These are phyloP conservation scores for Hylyphantes graminicola DNA, from an alignment of 1,140 invertebrate genomes.

Conservation along the genomic window DNA sequence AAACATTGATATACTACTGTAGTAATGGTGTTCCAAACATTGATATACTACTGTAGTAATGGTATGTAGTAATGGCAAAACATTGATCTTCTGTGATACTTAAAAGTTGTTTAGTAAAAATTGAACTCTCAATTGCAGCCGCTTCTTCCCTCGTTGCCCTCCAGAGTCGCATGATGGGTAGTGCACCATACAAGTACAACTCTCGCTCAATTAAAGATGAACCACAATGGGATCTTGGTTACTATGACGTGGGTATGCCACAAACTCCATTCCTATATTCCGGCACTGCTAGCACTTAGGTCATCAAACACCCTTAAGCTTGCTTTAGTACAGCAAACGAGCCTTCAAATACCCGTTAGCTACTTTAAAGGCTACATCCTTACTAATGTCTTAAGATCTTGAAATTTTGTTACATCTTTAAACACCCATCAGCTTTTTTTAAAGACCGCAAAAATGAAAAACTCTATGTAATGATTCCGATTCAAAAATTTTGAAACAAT, in stretches of 20 bases:
- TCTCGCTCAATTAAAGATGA: constrained; percentile 59
- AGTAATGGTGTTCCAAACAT: no score
- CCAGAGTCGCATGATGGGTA: constrained; percentile 60
- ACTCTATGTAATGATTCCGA: no score
- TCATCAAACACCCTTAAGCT: constrained; percentile 35
- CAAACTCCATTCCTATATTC: constrained; percentile 56
- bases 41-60: no score
- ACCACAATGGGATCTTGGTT: constrained; percentile 59
- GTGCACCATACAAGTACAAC: constrained; percentile 58
- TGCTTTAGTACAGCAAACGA: background rate
- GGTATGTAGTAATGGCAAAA: no score
- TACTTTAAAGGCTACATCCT: background rate
- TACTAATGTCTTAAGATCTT: no score
- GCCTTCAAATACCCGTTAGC: background rate
- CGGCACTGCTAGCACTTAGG: constrained; percentile 46
- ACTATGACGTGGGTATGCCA: constrained; percentile 61
- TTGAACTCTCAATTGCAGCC: constrained; percentile 49
- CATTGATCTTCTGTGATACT: no score
- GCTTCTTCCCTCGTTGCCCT: constrained; percentile 56
- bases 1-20: no score
- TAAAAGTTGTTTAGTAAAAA: constrained; percentile 40
- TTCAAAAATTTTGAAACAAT: no score
- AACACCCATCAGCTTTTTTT: no score
- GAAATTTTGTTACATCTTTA: no score
- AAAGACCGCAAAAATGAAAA: no score